Percentiles rank a stretch among this genome's conserved stretches.
Evolutionary conservation across 2,888 invertebrate species (phyloP).

Genomic region (Pteria penguin): DNA sequence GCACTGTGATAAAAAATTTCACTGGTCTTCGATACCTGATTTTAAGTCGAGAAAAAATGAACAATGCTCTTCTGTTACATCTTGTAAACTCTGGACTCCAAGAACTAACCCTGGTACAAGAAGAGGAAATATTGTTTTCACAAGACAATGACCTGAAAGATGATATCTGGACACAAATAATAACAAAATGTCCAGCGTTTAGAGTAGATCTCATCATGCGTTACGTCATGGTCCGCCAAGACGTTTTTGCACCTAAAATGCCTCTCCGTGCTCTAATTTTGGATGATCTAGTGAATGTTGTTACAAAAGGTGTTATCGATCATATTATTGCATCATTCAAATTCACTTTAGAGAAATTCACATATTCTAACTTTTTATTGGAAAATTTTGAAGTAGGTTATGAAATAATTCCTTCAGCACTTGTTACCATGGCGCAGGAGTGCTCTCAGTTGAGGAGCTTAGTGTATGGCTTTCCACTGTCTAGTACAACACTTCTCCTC

Average conservation of each 20-base stretch:
- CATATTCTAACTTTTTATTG: constrained; percentile 60
- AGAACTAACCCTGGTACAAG: constrained; percentile 59
- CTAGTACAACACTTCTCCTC: constrained; percentile 57
- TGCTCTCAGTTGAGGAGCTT: constrained; percentile 53
- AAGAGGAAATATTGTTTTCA: constrained; percentile 56
- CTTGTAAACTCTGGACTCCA: constrained; percentile 49
- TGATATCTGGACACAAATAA: constrained; percentile 55
- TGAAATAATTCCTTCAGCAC: constrained; percentile 53
- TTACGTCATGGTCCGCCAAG: constrained; percentile 60
- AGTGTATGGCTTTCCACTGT: constrained; percentile 62
- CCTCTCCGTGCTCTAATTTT: constrained; percentile 56
- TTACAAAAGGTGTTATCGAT: constrained; percentile 63
- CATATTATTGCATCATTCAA: constrained; percentile 52
- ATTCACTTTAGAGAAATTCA: constrained; percentile 54
- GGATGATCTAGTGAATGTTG: constrained; percentile 63
- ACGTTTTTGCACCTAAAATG: constrained; percentile 57
- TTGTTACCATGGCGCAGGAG: constrained; percentile 53
- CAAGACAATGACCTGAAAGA: constrained; percentile 52
- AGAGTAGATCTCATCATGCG: constrained; percentile 56
- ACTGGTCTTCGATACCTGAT: constrained; percentile 48
- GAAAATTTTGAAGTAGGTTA: constrained; percentile 63
- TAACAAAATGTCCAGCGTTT: constrained; percentile 53
- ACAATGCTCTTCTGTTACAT: constrained; percentile 52
- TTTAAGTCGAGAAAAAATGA: constrained; percentile 59
- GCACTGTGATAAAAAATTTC: constrained; percentile 50